Evolutionary conservation across 2,888 invertebrate species (phyloP).

Genomic region (Diarsia mendica): DNA sequence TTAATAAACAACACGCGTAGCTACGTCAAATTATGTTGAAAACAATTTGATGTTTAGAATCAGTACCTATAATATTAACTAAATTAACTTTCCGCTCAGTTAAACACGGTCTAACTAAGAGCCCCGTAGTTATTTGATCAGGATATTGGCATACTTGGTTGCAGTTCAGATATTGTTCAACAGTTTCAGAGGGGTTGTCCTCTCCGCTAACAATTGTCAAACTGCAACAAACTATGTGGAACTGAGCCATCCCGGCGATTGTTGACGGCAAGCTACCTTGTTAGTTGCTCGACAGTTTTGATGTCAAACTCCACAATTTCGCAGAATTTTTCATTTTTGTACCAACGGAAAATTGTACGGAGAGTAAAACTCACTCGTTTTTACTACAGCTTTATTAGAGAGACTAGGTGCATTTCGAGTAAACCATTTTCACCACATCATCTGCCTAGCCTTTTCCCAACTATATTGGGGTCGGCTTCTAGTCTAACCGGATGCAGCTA

Average conservation of each 20-base stretch:
- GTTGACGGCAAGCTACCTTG: too few relatives aligned
- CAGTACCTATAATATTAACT: not conserved
- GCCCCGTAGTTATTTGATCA: conserved; percentile 25
- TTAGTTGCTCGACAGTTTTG: not conserved
- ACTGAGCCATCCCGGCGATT: not conserved
- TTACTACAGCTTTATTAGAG: too few relatives aligned
- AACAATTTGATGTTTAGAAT: not conserved
- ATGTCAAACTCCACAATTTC: not conserved
- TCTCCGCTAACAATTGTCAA: conserved; percentile 29
- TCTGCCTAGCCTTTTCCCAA: too few relatives aligned
- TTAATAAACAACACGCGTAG: too few relatives aligned
- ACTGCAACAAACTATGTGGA: conserved; percentile 42
- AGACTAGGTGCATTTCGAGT: too few relatives aligned
- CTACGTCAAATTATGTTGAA: not conserved
- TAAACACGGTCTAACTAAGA: not conserved
- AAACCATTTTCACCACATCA: too few relatives aligned
- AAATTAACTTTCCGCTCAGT: not conserved
- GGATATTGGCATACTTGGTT: conserved; percentile 50
- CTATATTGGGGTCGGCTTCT: too few relatives aligned
- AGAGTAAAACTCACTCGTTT: not conserved
- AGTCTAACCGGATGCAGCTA: too few relatives aligned
- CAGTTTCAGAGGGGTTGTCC: conserved; percentile 35
- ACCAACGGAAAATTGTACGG: not conserved
- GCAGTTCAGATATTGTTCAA: conserved; percentile 38
- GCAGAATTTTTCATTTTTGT: not conserved